These are phyloP conservation scores for Solenodon paradoxus DNA, from an alignment of 2,113 vertebrate genomes.

Conservation along the genomic window DNA sequence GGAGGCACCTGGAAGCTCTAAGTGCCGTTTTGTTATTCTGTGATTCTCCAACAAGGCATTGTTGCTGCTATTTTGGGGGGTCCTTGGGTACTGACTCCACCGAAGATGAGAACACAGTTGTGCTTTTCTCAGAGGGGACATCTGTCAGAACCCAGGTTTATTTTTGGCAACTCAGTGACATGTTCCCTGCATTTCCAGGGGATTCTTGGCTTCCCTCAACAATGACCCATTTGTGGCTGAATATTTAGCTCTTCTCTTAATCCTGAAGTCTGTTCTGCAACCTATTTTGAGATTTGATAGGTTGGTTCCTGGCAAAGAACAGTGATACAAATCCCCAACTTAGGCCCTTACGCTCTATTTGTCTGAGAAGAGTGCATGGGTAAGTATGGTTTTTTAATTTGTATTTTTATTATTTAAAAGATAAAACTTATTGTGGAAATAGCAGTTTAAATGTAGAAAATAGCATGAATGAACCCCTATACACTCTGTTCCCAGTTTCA, in stretches of 20 bases:
- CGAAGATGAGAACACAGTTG: background rate
- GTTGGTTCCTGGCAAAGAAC: background rate
- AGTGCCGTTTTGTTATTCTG: background rate
- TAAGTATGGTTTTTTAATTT: background rate
- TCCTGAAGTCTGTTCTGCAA: background rate
- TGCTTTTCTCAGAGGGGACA: background rate
- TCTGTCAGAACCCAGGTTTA: slow-evolving; percentile 10
- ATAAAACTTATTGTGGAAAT: background rate
- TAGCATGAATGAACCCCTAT: too few species aligned
- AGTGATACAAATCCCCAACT: background rate
- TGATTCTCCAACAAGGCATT: background rate
- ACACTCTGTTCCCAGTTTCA: background rate
- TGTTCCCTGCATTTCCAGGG: background rate
- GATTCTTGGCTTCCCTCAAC: slow-evolving; percentile 33
- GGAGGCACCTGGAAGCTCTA: background rate
- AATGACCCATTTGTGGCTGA: slow-evolving; percentile 37
- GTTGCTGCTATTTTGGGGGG: slow-evolving; percentile 6
- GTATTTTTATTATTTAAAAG: slow-evolving; percentile 15
- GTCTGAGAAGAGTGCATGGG: background rate
- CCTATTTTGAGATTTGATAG: background rate
- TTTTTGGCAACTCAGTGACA: slow-evolving; percentile 8
- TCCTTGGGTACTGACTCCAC: background rate
- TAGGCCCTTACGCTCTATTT: background rate
- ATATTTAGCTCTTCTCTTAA: background rate
- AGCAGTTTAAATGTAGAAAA: background rate